Conservation (phyloP, 2,888 invertebrate genomes). For the Silvanus unidentatus region DNA sequence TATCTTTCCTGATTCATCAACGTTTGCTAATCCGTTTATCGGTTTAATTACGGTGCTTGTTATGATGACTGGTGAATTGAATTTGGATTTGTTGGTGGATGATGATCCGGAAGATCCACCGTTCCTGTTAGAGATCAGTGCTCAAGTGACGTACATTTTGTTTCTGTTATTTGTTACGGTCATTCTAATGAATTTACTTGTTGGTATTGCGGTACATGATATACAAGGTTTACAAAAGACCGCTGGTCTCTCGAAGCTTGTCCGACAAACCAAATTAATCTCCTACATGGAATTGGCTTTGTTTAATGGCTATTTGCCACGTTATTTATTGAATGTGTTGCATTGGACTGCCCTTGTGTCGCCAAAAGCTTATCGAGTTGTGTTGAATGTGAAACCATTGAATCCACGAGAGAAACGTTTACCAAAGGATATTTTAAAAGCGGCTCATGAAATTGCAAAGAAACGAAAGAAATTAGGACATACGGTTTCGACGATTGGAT, state of each 20-base stretch:
- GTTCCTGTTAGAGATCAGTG: conserved; percentile 70
- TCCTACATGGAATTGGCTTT: conserved; percentile 78
- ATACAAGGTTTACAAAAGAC: conserved; percentile 82
- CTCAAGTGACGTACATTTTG: conserved; percentile 74
- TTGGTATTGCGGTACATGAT: conserved; percentile 83
- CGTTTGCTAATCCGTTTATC: conserved; percentile 78
- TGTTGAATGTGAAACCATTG: conserved; percentile 74
- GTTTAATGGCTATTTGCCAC: conserved; percentile 73
- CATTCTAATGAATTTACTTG: conserved; percentile 77
- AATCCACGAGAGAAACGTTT: conserved; percentile 78
- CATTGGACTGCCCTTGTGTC: conserved; percentile 75
- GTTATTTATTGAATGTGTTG: conserved; percentile 65
- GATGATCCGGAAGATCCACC: conserved; percentile 72
- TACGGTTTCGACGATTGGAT: conserved; percentile 61
- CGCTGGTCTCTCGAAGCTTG: conserved; percentile 75
- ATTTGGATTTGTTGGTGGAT: conserved; percentile 68
- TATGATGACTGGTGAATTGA: conserved; percentile 86
- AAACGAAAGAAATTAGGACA: conserved; percentile 65
- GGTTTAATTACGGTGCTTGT: conserved; percentile 79
- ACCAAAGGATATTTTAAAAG: conserved; percentile 71
- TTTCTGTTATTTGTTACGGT: conserved; percentile 80
- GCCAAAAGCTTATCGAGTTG: conserved; percentile 75
- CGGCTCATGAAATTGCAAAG: conserved; percentile 76
- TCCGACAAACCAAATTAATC: conserved; percentile 80
- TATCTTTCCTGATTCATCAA: conserved; percentile 75